Percentiles rank a stretch among this genome's conserved stretches.
These are phyloP conservation scores for Eudyptes chrysolophus DNA, from an alignment of 2,113 vertebrate species.

Conservation along the genomic window DNA sequence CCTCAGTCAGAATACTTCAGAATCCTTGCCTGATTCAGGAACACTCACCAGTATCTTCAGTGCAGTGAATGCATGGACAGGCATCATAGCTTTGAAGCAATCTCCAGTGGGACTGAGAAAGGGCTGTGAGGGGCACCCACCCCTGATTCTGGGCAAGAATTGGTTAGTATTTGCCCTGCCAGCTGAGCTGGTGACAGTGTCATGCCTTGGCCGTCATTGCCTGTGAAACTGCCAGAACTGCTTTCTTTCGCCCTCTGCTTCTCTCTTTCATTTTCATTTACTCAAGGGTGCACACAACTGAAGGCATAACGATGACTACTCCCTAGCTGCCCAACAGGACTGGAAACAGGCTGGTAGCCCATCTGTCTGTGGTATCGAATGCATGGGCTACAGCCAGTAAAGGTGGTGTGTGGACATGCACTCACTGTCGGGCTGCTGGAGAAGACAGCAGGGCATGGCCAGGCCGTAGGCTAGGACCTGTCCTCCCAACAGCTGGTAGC, in stretches of 20 bases:
- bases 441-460: neutral
- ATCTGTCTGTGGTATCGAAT: rapidly evolving
- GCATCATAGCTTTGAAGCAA: rapidly evolving
- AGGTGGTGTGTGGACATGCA: neutral
- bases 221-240: neutral
- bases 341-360: neutral
- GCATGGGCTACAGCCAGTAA: neutral
- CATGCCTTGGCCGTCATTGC: neutral
- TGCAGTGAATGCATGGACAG: neutral
- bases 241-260: neutral
- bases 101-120: neutral
- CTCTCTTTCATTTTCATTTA: neutral
- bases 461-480: neutral
- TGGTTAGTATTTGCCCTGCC: neutral
- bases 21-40: neutral
- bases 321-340: neutral
- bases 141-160: neutral
- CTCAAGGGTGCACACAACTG: neutral
- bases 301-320: neutral
- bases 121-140: neutral
- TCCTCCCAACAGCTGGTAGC: neutral
- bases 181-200: neutral
- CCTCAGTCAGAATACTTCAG: neutral
- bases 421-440: neutral
- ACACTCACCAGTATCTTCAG: neutral